Evolutionary conservation across 2,113 vertebrate genomes (phyloP).

Genomic region (Narcine bancroftii): DNA sequence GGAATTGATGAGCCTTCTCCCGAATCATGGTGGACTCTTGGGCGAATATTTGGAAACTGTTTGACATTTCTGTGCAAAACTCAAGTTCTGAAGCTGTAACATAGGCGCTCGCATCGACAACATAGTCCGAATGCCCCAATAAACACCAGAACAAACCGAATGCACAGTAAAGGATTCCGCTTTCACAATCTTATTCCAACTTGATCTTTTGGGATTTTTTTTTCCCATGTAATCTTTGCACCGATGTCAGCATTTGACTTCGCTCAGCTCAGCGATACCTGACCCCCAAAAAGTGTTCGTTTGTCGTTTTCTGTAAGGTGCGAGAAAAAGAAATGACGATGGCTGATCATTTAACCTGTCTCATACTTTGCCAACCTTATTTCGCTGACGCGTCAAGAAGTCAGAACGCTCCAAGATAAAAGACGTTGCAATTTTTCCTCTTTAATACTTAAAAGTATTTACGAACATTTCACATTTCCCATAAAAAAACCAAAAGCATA

Average conservation of each 20-base stretch:
- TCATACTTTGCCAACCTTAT: conserved; percentile 25
- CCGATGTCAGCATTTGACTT: conserved; percentile 28
- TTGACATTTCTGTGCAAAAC: neutral
- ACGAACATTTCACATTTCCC: neutral
- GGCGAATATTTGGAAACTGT: conserved; percentile 5
- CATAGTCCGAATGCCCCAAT: neutral
- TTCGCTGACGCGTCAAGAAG: neutral
- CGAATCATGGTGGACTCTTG: neutral
- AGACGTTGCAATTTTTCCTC: neutral
- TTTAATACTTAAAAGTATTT: neutral
- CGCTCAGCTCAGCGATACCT: neutral
- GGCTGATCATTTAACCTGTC: neutral
- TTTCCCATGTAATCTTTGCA: too few relatives aligned
- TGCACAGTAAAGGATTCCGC: conserved; percentile 38
- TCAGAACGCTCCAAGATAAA: neutral
- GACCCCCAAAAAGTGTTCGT: conserved; percentile 20
- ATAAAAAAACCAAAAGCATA: neutral
- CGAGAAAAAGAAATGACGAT: neutral
- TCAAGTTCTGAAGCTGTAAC: neutral
- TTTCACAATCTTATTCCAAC: conserved; percentile 38
- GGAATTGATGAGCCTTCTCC: neutral
- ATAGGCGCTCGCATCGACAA: neutral
- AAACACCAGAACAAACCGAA: neutral
- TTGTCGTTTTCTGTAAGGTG: neutral
- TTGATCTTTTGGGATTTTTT: conserved; percentile 39